Base-by-base conservation (phyloP, 2,113 vertebrate species). In the Sitta europaea region DNA sequence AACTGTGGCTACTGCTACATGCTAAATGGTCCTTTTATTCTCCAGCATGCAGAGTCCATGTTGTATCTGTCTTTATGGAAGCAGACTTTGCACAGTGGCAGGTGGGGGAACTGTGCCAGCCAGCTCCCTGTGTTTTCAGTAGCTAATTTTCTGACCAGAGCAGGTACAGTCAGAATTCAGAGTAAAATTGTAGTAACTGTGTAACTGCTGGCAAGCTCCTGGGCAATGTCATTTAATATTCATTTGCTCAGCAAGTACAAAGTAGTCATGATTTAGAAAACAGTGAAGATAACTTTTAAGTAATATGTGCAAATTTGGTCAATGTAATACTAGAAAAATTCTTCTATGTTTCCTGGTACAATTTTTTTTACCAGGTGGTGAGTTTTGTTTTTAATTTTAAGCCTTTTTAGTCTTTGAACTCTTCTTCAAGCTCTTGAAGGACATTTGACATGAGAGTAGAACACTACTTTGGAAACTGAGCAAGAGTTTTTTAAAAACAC, bases 1-100 rank as follows among this genome's bases (percentile, higher is more conserved):
- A 91, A n/a, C 45, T 2, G 2, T 74, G 61, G 36, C 86, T 80
- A 5, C 28, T 1, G 7, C 40, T 63, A 8, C 28, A 14, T 82
- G 36, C 31, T 63, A 59, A 89, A 63, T 0, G 14, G 17, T 82
- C 14, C 18, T 53, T 88, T 72, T 80, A 23, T 88, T 88, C 42
- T 92, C 35, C 55, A 73, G 55, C 0, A 0, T 2, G 6, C 42
- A 42, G 29, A 38, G 55, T 29, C 51, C 10, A 0, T 43, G 19
- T 40, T 67, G 6, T 74, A 51, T 62, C 18, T 62, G 47, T 47
- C 43, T 73, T 80, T 12, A 5, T 45, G 73, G 23, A 72, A 71
- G 73, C 42, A 67, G 68, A 55, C 31, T 86, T 66, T 10, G 17
- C 63, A 84, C 1, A 0, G 71, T 71, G 61, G 20, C 53, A 78